Base-by-base conservation (phyloP, 2,113 vertebrate genomes). In the Candoia aspera region DNA sequence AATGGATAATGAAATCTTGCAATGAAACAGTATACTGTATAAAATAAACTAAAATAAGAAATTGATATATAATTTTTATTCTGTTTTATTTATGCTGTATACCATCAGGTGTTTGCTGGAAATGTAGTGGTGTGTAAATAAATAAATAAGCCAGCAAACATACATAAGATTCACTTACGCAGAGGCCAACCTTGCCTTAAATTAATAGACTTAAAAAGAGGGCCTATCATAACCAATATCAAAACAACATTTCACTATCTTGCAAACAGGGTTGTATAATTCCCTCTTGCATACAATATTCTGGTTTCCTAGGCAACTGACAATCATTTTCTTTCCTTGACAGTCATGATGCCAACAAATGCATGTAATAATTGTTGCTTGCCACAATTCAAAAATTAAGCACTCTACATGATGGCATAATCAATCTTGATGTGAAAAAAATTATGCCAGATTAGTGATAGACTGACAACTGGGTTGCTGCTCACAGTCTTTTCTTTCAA, bases 331-430 rank as follows among this genome's bases (percentile, higher is more conserved):
- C 96, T 96, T 97, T 96, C 92, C 93, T 95, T 95, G 97, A 97
- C 95, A 97, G 96, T 97, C 96, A 96, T 96, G 95, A 97, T 97
- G 96, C 96, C 97, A 97, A 96, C 96, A 97, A 97, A 97, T 96
- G 96, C 92, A 93, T 85, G 94, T 87, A 89, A 42, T 93, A 96
- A 94, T 95, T 96, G 94, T 90, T 91, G 94, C 90, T 97, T 96
- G 96, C 97, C 97, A 95, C 94, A 97, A 96, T 94, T 96, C 92
- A 94, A 93, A 96, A 92, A 87, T 94, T 97, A 97, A 97, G 94
- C 90, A 92, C 89, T 94, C 13, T 96, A 79, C 96, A 95, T 96
- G 97, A 96, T 97, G 97, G 94, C 93, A 91, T 96, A 96, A 96
- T 97, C 97, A 97, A 97, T 97, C 94, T 94, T 95, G 95, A 95